Conservation (phyloP, 2,113 vertebrate genomes). For the Notothenia rossii region DNA sequence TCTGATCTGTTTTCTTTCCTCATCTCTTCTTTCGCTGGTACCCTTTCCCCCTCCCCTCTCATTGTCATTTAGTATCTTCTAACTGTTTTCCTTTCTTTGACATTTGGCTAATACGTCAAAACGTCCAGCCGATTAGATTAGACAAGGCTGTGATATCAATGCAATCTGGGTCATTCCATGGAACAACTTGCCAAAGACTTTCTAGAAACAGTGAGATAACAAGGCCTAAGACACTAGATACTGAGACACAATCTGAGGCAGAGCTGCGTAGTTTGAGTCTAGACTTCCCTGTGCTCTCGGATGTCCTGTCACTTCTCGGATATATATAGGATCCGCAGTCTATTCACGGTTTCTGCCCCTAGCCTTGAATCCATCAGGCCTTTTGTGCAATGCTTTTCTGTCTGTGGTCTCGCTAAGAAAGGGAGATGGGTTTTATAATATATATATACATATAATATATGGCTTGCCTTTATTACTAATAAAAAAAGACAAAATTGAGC, state of each 20-base stretch:
- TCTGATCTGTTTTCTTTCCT: constrained; percentile 55
- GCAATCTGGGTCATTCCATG: constrained; percentile 37
- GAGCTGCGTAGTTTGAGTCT: constrained; percentile 62
- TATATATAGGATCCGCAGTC: constrained; percentile 72
- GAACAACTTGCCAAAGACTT: constrained; percentile 28
- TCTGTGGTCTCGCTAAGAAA: constrained; percentile 29
- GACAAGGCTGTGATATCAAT: constrained; percentile 11
- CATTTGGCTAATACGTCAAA: not conserved
- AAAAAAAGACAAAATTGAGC: constrained; percentile 5
- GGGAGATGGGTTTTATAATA: constrained; percentile 11
- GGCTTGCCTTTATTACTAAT: not conserved
- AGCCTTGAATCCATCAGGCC: constrained; percentile 32
- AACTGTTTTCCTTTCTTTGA: not conserved
- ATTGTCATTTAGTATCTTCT: constrained; percentile 12
- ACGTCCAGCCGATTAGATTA: constrained; percentile 21
- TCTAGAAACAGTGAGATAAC: constrained; percentile 52
- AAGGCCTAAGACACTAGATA: constrained; percentile 23
- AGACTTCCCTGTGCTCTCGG: constrained; percentile 71
- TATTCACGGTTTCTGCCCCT: constrained; percentile 44
- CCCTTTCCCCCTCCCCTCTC: not conserved
- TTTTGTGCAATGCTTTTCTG: constrained; percentile 40
- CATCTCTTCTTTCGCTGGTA: constrained; percentile 28
- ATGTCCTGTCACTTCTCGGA: constrained; percentile 75
- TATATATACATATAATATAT: too few species aligned
- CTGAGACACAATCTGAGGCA: not conserved